Base-by-base conservation (phyloP, 1,140 invertebrate species). In the Drosophila mayri region DNA sequence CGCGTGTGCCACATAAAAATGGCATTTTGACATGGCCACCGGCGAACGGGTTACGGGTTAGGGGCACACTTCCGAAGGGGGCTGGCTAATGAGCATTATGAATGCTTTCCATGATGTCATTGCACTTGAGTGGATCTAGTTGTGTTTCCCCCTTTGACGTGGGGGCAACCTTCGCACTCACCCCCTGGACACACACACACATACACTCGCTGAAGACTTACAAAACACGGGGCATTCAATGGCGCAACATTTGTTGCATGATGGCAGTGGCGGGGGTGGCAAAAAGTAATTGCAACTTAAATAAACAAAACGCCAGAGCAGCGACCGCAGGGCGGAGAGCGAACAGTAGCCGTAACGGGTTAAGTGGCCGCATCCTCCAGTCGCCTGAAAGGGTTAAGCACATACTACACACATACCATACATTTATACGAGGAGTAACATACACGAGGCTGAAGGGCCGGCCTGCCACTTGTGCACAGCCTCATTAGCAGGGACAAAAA, bases 271-370 rank as follows among this genome's bases (percentile, higher is more conserved):
- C 20, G 66, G 62, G 81, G 77, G 78, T 77, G 49, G 82, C 64
- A 64, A 63, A 79, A 86, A 86, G 82, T 86, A 85, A 85, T 86
- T 81, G 82, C 84, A 86, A 85, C 81, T 85, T 86, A 70, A 85
- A 83, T 84, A 83, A 83, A 79, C 81, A 79, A 79, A 84, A 67
- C 68, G 75, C 62, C 62, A 63, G 64, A 67, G 81, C 49, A 47
- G 73, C 62, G 76, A 63, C 61, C 71, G 65, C 72, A 57, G 57
- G 80, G 63, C 79, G 76, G 65, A 81, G 67, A 49, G 68, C 70
- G 67, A 74, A 72, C 63, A 82, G 73, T 71, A 12, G 54, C 52
- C 40, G 66, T 71, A 62, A 80, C 57, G 68, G 59, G 54, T 82
- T 77, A 76, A 82, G 79, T 82, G 76, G 79, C 79, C 46, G 79